phyloP scores from a whole-genome alignment of 1,140 invertebrate species.

The Bombus haemorrhoidalis region DNA sequence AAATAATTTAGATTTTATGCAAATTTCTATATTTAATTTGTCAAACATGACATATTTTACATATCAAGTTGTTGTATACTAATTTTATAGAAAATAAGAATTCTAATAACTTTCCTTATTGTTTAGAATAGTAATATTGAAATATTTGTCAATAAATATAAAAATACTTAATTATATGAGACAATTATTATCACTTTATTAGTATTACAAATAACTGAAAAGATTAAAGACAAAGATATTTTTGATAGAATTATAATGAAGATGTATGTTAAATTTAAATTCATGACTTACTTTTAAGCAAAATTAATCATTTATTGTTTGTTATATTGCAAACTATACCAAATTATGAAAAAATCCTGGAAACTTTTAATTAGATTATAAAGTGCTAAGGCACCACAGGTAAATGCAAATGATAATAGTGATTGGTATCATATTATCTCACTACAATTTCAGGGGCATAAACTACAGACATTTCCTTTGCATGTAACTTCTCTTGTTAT shows the following conservation, averaged over 20 bases:
- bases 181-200: slow-evolving; percentile 15
- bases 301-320: slow-evolving; percentile 20
- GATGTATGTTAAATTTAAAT: slow-evolving; percentile 33
- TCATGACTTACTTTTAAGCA: slow-evolving; percentile 25
- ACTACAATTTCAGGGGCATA: slow-evolving; percentile 59
- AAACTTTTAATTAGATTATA: slow-evolving; percentile 66
- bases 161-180: slow-evolving; percentile 37
- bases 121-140: slow-evolving; percentile 12
- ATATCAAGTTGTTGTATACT: slow-evolving; percentile 28
- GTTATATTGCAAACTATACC: slow-evolving; percentile 32
- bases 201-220: slow-evolving; percentile 34
- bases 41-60: slow-evolving; percentile 31
- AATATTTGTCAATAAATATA: slow-evolving; percentile 38
- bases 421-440: slow-evolving; percentile 65
- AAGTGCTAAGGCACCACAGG: slow-evolving; percentile 77
- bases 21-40: slow-evolving; percentile 38
- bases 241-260: slow-evolving; percentile 23
- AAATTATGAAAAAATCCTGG: slow-evolving; percentile 49
- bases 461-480: slow-evolving; percentile 60
- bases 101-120: slow-evolving; percentile 42
- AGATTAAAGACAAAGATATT: slow-evolving; percentile 1
- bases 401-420: slow-evolving; percentile 75
- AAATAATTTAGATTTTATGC: slow-evolving; percentile 30
- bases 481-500: slow-evolving; percentile 21
- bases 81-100: slow-evolving; percentile 35